A percentile compares a stretch with the other conserved stretches of the same genome.
These are phyloP conservation scores for Hestina assimilis DNA, from an alignment of 1,140 invertebrate species.

Conservation along the genomic window DNA sequence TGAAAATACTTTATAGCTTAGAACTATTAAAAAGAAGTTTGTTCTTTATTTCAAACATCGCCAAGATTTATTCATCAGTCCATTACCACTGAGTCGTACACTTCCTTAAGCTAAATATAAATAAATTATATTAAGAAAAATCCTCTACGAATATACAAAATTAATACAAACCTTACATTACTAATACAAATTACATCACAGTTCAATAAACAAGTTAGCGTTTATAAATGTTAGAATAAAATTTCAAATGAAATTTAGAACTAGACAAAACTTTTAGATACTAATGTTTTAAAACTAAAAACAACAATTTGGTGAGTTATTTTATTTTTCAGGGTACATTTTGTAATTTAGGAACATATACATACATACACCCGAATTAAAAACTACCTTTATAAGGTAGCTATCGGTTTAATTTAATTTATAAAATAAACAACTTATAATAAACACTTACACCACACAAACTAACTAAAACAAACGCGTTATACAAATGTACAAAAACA, in stretches of 20 bases:
- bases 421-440: conserved; percentile 39
- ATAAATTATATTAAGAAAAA: conserved; percentile 76
- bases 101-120: conserved; percentile 61
- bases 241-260: conserved; percentile 59
- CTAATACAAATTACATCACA: conserved; percentile 78
- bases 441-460: conserved; percentile 12
- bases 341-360: conserved; percentile 71
- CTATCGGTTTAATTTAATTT: conserved; percentile 26
- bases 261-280: conserved; percentile 49
- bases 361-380: conserved; percentile 49
- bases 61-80: conserved; percentile 49
- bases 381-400: conserved; percentile 57
- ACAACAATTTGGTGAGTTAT: conserved; percentile 72
- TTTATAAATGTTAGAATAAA: conserved; percentile 58
- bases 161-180: conserved; percentile 74
- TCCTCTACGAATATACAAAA: conserved; percentile 77
- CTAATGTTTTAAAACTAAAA: conserved; percentile 57
- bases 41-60: conserved; percentile 15
- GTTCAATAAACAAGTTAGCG: conserved; percentile 76
- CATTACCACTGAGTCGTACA: conserved; percentile 49
- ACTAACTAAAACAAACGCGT: conserved; percentile 10
- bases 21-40: conserved; percentile 6
- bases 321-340: conserved; percentile 51
- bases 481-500: conserved; percentile 55
- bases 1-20: conserved; percentile 14